Conservation (phyloP, 2,797 vertebrate species). For the Syngnathus rostellatus region DNA sequence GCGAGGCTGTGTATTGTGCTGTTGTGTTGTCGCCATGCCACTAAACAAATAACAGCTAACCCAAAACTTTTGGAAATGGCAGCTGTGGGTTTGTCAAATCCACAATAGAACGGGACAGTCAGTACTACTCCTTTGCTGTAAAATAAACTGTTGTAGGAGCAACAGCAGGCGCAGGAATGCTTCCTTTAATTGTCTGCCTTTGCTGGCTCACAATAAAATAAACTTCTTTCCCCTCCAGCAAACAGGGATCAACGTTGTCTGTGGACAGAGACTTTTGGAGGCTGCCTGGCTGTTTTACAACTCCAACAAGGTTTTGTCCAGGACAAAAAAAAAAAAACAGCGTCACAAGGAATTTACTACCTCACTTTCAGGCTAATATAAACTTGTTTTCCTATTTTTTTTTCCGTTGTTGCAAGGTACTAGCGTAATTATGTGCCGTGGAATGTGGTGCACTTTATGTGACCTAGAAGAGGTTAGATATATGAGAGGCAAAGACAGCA, state of each 20-base stretch:
- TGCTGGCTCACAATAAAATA: conserved; percentile 62
- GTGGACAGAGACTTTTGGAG: conserved; percentile 28
- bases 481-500: conserved; percentile 16
- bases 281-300: conserved; percentile 35
- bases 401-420: conserved; percentile 10
- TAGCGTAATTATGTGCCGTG: conserved; percentile 25
- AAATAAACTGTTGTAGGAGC: conserved; percentile 61
- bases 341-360: conserved; percentile 23
- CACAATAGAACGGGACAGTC: conserved; percentile 27
- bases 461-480: conserved; percentile 39
- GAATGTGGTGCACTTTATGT: conserved; percentile 48
- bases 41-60: background rate
- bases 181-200: conserved; percentile 60
- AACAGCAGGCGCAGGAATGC: conserved; percentile 64
- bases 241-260: conserved; percentile 41
- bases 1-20: background rate
- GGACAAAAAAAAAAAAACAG: background rate
- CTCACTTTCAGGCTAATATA: conserved; percentile 9
- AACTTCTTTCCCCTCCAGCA: conserved; percentile 42
- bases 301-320: conserved; percentile 26
- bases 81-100: background rate
- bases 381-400: conserved; percentile 30
- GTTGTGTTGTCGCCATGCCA: background rate
- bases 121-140: conserved; percentile 36
- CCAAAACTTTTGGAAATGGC: background rate